A percentile compares a stretch with the other conserved stretches of the same genome.
Conservation (phyloP, 2,113 vertebrate genomes). For the Larimichthys crocea region DNA sequence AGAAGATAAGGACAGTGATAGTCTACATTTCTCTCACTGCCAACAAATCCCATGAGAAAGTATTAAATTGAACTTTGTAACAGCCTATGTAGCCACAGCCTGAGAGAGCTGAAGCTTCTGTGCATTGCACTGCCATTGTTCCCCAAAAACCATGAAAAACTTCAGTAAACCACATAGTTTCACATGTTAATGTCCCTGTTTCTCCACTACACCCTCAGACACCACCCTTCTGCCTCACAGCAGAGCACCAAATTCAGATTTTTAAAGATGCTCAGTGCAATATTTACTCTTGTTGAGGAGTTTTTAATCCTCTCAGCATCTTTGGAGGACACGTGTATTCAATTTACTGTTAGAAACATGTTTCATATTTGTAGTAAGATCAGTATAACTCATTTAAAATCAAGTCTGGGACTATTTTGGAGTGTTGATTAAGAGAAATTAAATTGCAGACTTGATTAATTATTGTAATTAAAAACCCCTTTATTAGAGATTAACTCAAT, state of each 20-base stretch:
- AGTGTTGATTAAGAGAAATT: neutral
- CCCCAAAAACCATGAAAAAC: too few species aligned
- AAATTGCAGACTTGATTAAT: neutral
- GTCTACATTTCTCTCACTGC: neutral
- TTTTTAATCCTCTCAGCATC: neutral
- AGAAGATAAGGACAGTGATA: neutral
- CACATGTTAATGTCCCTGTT: too few species aligned
- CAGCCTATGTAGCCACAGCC: neutral
- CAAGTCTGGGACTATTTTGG: neutral
- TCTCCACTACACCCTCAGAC: too few species aligned
- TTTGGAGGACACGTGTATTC: neutral
- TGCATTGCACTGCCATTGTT: too few species aligned
- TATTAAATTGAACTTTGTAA: too few species aligned
- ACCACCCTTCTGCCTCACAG: too few species aligned
- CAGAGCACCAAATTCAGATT: too few species aligned
- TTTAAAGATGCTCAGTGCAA: too few species aligned
- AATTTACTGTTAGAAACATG: neutral
- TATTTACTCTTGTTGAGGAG: too few species aligned
- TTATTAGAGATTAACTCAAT: neutral
- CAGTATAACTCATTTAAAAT: neutral
- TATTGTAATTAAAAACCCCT: constrained; percentile 10
- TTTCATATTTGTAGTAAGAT: neutral
- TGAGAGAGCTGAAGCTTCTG: too few species aligned
- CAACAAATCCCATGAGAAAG: neutral
- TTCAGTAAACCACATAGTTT: too few species aligned